phyloP scores from a whole-genome alignment of 2,113 vertebrate species.

The Percina caprodes region DNA sequence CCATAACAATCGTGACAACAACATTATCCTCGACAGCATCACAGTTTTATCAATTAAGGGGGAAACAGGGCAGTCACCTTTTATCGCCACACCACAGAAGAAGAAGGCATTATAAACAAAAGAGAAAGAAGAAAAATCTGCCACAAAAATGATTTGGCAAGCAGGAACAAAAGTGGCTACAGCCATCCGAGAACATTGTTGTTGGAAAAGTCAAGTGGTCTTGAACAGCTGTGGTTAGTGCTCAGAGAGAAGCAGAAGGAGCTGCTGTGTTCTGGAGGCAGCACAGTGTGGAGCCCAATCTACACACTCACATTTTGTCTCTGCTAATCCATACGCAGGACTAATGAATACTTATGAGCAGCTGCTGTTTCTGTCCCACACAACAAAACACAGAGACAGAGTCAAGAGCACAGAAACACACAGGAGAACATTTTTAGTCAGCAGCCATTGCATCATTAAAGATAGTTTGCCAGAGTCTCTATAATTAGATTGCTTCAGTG shows the following conservation, averaged over 20 bases:
- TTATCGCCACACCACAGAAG: neutral
- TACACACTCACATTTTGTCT: constrained; percentile 57
- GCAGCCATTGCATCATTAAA: constrained; percentile 72
- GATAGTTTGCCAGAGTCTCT: constrained; percentile 62
- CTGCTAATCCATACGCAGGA: constrained; percentile 60
- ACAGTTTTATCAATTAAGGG: neutral
- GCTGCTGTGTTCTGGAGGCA: constrained; percentile 60
- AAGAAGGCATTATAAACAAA: constrained; percentile 6
- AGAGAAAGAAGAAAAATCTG: neutral
- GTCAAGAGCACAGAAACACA: constrained; percentile 12
- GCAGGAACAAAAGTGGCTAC: constrained; percentile 59
- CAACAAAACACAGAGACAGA: constrained; percentile 32
- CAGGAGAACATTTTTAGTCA: constrained; percentile 33
- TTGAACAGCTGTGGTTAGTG: constrained; percentile 74
- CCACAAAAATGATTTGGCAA: constrained; percentile 53
- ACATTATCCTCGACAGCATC: constrained; percentile 10
- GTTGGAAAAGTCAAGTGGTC: constrained; percentile 76
- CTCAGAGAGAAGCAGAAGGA: constrained; percentile 58
- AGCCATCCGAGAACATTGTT: constrained; percentile 72
- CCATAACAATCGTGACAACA: constrained; percentile 56
- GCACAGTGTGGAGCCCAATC: constrained; percentile 45
- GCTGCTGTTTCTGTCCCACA: constrained; percentile 66
- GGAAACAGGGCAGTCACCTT: neutral
- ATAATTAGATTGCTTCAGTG: constrained; percentile 68
- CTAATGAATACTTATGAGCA: constrained; percentile 77